A percentile compares a stretch with the other conserved stretches of the same genome.
These are phyloP conservation scores for Sardina pilchardus DNA, from an alignment of 2,113 vertebrate species.

Conservation along the genomic window DNA sequence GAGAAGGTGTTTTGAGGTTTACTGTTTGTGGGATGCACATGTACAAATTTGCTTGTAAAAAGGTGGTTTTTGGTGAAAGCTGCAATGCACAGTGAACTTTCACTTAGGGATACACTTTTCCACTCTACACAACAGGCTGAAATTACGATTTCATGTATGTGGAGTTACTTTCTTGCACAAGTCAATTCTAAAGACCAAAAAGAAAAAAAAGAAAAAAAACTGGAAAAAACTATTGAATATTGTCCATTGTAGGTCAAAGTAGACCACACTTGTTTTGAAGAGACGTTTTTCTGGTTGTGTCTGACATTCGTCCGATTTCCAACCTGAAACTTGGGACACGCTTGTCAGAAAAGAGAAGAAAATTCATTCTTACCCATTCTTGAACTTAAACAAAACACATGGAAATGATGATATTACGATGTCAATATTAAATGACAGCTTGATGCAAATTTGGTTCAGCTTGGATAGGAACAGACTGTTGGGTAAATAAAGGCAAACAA, in stretches of 20 bases:
- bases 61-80: background rate
- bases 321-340: background rate
- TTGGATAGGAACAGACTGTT: background rate
- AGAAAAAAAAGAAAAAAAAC: constrained; percentile 11
- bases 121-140: background rate
- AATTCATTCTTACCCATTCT: background rate
- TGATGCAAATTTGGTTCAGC: background rate
- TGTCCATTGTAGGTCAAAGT: background rate
- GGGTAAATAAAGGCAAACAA: background rate
- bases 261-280: background rate
- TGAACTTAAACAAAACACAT: background rate
- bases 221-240: background rate
- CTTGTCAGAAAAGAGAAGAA: background rate
- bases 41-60: background rate
- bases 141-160: background rate
- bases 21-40: background rate
- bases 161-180: background rate
- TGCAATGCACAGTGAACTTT: background rate
- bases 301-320: background rate
- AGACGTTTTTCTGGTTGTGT: background rate
- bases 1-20: background rate
- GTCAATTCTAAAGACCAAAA: background rate
- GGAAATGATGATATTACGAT: background rate
- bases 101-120: background rate
- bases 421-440: background rate